Base-by-base conservation (phyloP, 2,797 vertebrate species). In the Psittacula derbiana region DNA sequence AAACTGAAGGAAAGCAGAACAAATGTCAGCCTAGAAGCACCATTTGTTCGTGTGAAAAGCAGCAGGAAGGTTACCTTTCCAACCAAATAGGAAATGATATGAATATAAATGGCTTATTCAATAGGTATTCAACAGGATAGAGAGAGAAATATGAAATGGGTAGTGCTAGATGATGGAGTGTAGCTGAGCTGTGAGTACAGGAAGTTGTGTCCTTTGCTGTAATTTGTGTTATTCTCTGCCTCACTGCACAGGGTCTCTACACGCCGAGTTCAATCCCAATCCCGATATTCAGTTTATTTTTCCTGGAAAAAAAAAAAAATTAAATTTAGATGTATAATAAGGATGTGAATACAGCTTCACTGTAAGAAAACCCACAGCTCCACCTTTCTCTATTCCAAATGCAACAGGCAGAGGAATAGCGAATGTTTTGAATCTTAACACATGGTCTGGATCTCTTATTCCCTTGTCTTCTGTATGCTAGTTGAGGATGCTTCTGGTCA, bases 401-500 rank as follows among this genome's bases (percentile, higher is more conserved):
- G 73, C 50, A 80, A 55, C 44, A 90, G 60, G 50, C 58, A 60
- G 90, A 93, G 38, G 25, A 23, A 21, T n/a, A 76, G 55, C 1
- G 4, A 88, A 41, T 55, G 24, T 86, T 95, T 61, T 60, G 47
- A 86, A 41, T 55, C 50, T 76, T 80, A 83, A 43, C 47, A 47
- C 31, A 46, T 88, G 33, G 76, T 90, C 55, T 91, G 65, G 57
- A 70, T 67, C 31, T 7, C 40, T 82, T 62, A 40, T 44, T 91
- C 20, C 71, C 46, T 21, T 43, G 0, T 72, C 18, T 31, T 71
- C 46, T 81, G 47, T 28, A 3, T 49, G 12, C 24, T 70, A 24
- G 44, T 16, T 86, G 72, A 67, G 31, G 65, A 80, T 88, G 90
- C 57, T 86, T 91, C 69, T 91, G 82, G 40, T 91, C 90, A 94